These are phyloP conservation scores for Phaenicophaeus curvirostris DNA, from an alignment of 2,797 vertebrate genomes.

Conservation along the genomic window DNA sequence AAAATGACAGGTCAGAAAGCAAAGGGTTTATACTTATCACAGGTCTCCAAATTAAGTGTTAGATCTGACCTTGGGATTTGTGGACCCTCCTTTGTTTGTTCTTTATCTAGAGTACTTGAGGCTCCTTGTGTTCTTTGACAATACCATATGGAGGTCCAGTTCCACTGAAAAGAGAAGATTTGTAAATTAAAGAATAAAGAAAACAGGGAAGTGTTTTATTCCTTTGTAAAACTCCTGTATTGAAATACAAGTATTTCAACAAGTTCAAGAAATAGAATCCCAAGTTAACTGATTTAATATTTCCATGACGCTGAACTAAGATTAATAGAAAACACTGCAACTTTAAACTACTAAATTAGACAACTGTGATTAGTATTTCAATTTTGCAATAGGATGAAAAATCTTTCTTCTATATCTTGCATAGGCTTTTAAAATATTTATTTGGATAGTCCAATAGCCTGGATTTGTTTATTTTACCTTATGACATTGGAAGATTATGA, in stretches of 20 bases:
- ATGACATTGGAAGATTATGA: neutral
- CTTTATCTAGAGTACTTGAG: neutral
- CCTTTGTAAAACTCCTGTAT: neutral
- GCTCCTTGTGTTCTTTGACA: neutral
- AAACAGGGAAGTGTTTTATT: neutral
- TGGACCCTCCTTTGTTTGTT: rapidly evolving
- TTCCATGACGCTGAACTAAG: neutral
- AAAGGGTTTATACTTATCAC: neutral
- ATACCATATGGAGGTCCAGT: neutral
- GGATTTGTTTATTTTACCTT: neutral
- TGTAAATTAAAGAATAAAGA: neutral
- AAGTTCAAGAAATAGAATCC: neutral
- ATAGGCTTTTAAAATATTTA: neutral
- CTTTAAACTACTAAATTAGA: neutral
- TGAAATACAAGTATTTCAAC: neutral
- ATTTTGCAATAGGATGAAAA: neutral
- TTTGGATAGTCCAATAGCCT: neutral
- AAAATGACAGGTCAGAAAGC: neutral
- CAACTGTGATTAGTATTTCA: rapidly evolving
- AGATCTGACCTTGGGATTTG: neutral
- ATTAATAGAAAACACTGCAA: neutral
- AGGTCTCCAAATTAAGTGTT: neutral
- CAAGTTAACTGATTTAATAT: neutral
- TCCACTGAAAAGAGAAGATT: neutral
- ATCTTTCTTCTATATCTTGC: neutral